Evolutionary conservation across 2,113 vertebrate species (phyloP), one percentile per base, ranked within the genome.

Genomic region (Penelope pileata): DNA sequence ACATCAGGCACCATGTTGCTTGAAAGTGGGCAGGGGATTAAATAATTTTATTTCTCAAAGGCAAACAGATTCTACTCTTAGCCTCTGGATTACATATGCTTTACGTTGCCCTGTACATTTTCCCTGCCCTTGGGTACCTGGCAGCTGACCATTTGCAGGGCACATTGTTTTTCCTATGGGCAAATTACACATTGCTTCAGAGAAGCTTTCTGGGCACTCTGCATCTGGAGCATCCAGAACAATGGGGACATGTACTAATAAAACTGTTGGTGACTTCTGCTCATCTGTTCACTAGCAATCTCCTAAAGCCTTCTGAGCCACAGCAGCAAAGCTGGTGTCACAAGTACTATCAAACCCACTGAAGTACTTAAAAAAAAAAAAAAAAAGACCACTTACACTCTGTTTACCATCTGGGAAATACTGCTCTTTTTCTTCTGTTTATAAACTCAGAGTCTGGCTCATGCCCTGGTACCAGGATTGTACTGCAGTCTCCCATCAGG

Each of bases 1-100:
- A 66, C 53, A 90, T 2, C 13, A 64, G 43, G 34, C 70, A 79
- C 15, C 32, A 26, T 42, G 77, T 40, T 76, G n/a, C 50, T 70
- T 36, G 32, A 7, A 88, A 17, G 21, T 7, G n/a, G n/a, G n/a
- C n/a, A n/a, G n/a, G n/a, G n/a, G n/a, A n/a, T n/a, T n/a, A n/a
- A n/a, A n/a, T n/a, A n/a, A n/a, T n/a, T 5, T 5, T 8, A 5
- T 7, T 69, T 83, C 59, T 62, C 36, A 63, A 83, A 81, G 22
- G 54, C 27, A 86, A 86, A 38, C 0, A 4, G 38, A 74, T 43
- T 30, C 29, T 0, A 0, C 24, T 48, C 59, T 66, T 36, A 43
- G 9, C 30, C 40, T 14, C 2, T 1, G 53, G 21, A 36, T 40
- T 2, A n/a, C 4, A 3, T 1, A 12, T 13, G 18, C 38, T 63